phyloP scores from a whole-genome alignment of 2,797 vertebrate genomes.

The Cottoperca gobio region DNA sequence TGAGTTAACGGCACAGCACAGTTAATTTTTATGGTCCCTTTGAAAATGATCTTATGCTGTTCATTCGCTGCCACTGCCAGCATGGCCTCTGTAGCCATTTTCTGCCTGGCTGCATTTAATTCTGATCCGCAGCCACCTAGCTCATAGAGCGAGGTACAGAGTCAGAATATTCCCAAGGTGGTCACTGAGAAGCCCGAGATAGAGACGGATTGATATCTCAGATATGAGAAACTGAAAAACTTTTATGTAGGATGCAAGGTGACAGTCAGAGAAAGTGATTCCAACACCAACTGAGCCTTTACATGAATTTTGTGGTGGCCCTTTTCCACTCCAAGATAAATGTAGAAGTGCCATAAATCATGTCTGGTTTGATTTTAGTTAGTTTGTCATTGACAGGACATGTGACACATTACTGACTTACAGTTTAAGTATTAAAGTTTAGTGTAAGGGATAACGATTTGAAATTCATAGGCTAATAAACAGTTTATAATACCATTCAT shows the following conservation, averaged over 20 bases:
- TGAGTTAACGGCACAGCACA: conserved; percentile 66
- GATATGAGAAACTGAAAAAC: conserved; percentile 56
- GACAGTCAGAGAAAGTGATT: conserved; percentile 43
- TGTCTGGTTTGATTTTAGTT: neutral
- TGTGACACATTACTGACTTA: neutral
- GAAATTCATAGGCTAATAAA: neutral
- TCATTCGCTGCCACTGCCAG: conserved; percentile 51
- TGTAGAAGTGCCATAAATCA: neutral
- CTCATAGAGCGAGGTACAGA: conserved; percentile 47
- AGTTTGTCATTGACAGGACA: neutral
- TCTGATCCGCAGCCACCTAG: conserved; percentile 68
- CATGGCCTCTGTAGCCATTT: conserved; percentile 78
- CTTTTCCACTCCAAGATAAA: conserved; percentile 2
- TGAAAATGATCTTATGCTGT: conserved; percentile 78
- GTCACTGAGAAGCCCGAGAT: conserved; percentile 46
- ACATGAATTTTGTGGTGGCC: neutral
- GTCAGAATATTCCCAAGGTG: conserved; percentile 64
- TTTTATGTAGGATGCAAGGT: conserved; percentile 29
- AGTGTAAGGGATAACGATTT: neutral
- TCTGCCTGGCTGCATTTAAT: conserved; percentile 80
- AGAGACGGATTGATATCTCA: conserved; percentile 48
- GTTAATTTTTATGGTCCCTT: conserved; percentile 76
- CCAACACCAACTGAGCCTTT: conserved; percentile 10
- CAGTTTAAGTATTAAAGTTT: neutral
- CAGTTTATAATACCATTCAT: neutral